Percentiles rank a stretch among this genome's conserved stretches.
Evolutionary conservation across 2,888 invertebrate genomes (phyloP).

Genomic region (Geophilus truncorum): DNA sequence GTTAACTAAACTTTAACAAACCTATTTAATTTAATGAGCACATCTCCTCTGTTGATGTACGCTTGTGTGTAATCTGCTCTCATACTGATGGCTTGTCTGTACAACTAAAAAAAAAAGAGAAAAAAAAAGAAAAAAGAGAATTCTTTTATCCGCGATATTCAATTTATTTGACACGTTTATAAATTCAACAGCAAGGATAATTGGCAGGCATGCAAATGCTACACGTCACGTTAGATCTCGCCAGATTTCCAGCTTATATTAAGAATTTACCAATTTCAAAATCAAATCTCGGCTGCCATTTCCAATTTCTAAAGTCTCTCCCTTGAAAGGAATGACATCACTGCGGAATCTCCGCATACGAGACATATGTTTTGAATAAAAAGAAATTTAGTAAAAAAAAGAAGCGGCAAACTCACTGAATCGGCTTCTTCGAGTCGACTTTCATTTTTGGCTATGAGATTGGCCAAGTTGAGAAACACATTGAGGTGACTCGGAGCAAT

Average conservation of each 20-base stretch:
- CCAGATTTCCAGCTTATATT: background rate
- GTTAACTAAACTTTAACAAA: background rate
- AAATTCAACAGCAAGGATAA: background rate
- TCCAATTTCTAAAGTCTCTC: background rate
- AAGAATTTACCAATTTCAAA: background rate
- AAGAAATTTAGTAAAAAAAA: background rate
- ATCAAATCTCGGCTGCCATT: conserved; percentile 8
- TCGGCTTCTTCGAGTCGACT: conserved; percentile 38
- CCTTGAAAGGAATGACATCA: background rate
- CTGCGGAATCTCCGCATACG: background rate
- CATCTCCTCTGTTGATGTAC: conserved; percentile 94
- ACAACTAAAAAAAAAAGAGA: conserved; percentile 57
- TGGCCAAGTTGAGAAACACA: conserved; percentile 91
- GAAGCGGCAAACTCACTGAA: conserved; percentile 32
- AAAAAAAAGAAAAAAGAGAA: background rate
- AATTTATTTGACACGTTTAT: background rate
- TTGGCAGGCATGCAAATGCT: background rate
- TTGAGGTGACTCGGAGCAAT: conserved; percentile 94
- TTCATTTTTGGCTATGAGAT: conserved; percentile 86
- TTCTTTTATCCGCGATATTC: background rate
- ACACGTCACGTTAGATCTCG: background rate
- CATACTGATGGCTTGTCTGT: conserved; percentile 95
- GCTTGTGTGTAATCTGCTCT: conserved; percentile 92
- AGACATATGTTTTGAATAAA: background rate
- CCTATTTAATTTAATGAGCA: conserved; percentile 81